Evolutionary conservation across 1,140 invertebrate genomes (phyloP), one percentile per base, ranked within the genome.

Genomic region (Drosophila melanica): DNA sequence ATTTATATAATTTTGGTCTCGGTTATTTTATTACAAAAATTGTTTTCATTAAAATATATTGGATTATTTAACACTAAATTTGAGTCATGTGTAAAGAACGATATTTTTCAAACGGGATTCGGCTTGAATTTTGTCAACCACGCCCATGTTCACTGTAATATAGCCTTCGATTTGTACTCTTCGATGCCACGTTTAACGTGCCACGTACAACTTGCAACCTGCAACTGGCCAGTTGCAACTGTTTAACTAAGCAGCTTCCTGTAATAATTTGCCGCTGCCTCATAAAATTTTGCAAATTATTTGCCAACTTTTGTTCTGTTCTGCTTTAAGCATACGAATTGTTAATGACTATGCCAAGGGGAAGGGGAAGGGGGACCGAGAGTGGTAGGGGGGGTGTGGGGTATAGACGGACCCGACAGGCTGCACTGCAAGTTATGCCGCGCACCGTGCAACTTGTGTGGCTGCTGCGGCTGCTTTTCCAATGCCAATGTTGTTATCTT

Each of bases 271-370:
- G 53, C 59, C 18, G 57, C 48, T 70, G 75, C 77, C 84, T 77
- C 84, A 74, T 87, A 87, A 87, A 87, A 89, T 54, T 79, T 89
- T 74, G 84, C 79, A 87, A 79, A 84, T 84, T 89, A 87, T 87
- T 89, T 84, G 79, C 84, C 66, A 82, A 71, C 55, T 89, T 86
- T 76, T 65, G 55, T 86, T 76, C 70, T 87, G 64, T 81, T 68
- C 66, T 79, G 70, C 74, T 86, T 79, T 81, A 68, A 66, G 79
- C 66, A 65, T 60, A 63, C 59, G 48, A 73, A 68, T 60, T 65
- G 60, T 69, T 54, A 62, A 58, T 51, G 70, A 65, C 47, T 66
- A 47, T 16, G 30, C 35, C 62, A 33, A 5, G 23, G 37, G 8
- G 35, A 1, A 8, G 44, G 12, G 9, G 23, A 14, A 16, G 16